phyloP scores from a whole-genome alignment of 2,113 vertebrate genomes.

The Amblyopsis rosae region DNA sequence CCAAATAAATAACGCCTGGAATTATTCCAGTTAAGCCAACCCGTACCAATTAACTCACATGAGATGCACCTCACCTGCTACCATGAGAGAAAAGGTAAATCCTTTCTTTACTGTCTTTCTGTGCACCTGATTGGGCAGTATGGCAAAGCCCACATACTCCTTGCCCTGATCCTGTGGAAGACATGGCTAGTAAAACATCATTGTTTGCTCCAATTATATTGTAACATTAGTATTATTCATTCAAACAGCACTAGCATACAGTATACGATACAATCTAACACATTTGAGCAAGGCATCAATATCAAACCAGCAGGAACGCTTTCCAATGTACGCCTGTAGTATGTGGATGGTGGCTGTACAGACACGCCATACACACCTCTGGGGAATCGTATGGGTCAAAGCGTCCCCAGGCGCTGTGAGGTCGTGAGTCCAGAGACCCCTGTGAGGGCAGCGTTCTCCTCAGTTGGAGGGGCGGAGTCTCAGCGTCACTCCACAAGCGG shows the following conservation, averaged over 20 bases:
- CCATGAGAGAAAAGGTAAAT: slow-evolving; percentile 96
- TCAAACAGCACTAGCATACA: not conserved
- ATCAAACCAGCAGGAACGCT: not conserved
- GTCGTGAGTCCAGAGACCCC: slow-evolving; percentile 58
- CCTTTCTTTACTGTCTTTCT: slow-evolving; percentile 95
- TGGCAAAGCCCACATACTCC: slow-evolving; percentile 86
- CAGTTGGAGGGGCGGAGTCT: slow-evolving; percentile 20
- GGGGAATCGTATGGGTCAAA: slow-evolving; percentile 65
- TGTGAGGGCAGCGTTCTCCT: slow-evolving; percentile 52
- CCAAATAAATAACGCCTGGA: not conserved
- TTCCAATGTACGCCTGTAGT: not conserved
- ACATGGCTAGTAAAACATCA: not conserved
- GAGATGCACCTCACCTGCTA: slow-evolving; percentile 81
- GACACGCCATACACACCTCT: slow-evolving; percentile 44
- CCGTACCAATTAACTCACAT: not conserved
- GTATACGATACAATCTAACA: not conserved
- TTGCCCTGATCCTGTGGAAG: slow-evolving; percentile 78
- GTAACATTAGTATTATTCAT: not conserved
- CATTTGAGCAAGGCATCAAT: too few species aligned
- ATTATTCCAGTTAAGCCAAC: too few species aligned
- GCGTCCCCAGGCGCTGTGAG: slow-evolving; percentile 62
- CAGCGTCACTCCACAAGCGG: not conserved
- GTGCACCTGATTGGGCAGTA: slow-evolving; percentile 91
- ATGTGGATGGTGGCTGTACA: not conserved
- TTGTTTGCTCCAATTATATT: not conserved